Evolutionary conservation across 2,113 vertebrate genomes (phyloP), one percentile per base, ranked within the genome.

Genomic region (Polypterus bichir): DNA sequence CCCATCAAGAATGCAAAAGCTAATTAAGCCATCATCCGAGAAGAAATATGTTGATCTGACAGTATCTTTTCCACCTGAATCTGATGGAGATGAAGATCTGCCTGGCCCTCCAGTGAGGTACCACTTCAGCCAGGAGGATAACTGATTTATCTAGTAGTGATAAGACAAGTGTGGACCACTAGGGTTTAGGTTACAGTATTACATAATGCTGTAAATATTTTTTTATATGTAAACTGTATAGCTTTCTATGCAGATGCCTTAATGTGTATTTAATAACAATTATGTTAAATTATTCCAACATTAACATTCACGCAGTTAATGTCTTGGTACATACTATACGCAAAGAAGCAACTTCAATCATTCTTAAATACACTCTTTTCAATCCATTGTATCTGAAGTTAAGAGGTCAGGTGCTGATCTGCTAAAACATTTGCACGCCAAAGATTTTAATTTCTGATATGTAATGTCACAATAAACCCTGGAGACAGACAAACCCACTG

Each of bases 31-130:
- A 52, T 89, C 91, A 61, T 73, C 78, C 62, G 91, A 89, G 66
- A 90, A 92, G 68, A 92, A 89, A 63, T 99, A 99, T 0, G 92
- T 97, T 44, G 96, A 99, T 77, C 90, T 99, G 70, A 98, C 93
- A 0, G 88, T 99, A 51, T 97, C 96, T 0, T 99, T 98, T 72
- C 90, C 93, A 54, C 91, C 96, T 5, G 95, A 96, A 74, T 73
- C 72, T 3, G 92, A 96, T 63, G 92, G 88, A 65, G 94, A 97
- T 11, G 94, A 98, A 69, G 96, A 99, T 69, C 86, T 97, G 49
- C 88, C 95, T 1, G 94, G 95, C 49, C 96, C 96, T 1, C 96
- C 96, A 44, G 90, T 99, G 68, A 90, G 96, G 82, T 99, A 98
- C 74, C 87, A 87, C 82, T 97, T 99, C 81, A 83, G 79, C 74